Base-by-base conservation (phyloP, 2,797 vertebrate species). In the Tapirus indicus region DNA sequence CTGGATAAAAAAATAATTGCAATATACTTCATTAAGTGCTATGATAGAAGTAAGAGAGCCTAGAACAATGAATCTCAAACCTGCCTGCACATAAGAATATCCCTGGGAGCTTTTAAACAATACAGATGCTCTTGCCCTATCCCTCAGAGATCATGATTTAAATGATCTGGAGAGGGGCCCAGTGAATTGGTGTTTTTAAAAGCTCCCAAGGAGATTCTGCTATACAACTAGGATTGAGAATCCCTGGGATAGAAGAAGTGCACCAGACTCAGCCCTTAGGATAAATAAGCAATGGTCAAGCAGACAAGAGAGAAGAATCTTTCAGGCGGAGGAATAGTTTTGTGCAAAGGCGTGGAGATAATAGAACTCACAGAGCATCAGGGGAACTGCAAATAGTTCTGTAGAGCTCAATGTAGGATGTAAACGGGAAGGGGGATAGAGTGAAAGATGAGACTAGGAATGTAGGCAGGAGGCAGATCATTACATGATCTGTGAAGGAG, bases 221-320 rank as follows among this genome's bases (percentile, higher is more conserved):
- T 90, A 83, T 11, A 90, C 18, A 79, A 2, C 16, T 82, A 83
- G 21, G 64, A 75, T 60, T 91, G 54, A 94, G 44, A 96, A 85
- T 80, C 62, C 93, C n/a, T 90, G 21, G 27, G 38, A 87, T 71
- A 80, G 72, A 69, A 85, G 44, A 58, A 83, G 32, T 25, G 56
- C 32, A 96, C 68, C 78, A 91, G 78, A 91, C 35, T 85, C 74
- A 94, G n/a, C 84, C 41, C 41, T 96, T 95, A 91, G 49, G 58
- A 83, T 56, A 95, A 94, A 69, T 44, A 69, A 35, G 18, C 52
- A 64, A 5, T 47, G 16, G 25, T 78, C 44, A 90, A 87, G n/a
- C 71, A 91, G 49, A 68, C 11, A 88, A 95, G 41, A 62, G 66
- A 84, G 62, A 95, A 96, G 27, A 78, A 4, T 64, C 52, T 77